These are phyloP conservation scores for Pleuronectes platessa DNA, from an alignment of 2,113 vertebrate species.

Conservation along the genomic window DNA sequence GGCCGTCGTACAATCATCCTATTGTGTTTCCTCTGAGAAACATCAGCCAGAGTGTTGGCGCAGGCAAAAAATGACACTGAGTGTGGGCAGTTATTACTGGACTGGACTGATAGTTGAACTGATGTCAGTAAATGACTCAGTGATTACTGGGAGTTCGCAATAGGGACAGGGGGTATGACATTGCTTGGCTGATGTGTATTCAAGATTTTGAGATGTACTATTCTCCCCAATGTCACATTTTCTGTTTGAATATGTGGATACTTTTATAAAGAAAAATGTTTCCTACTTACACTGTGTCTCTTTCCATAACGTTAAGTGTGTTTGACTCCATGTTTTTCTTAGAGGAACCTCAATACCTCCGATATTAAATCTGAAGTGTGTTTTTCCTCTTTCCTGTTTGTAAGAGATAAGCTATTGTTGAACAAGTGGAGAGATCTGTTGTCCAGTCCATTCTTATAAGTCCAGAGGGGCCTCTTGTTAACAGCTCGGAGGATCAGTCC, in stretches of 20 bases:
- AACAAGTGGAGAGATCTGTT: conserved; percentile 17
- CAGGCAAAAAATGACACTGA: conserved; percentile 40
- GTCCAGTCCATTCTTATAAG: neutral
- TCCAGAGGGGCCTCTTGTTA: neutral
- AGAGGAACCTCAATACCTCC: neutral
- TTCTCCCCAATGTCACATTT: no score
- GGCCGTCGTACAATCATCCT: conserved; percentile 30
- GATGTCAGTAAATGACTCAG: conserved; percentile 29
- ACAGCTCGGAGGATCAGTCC: neutral
- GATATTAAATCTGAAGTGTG: conserved; percentile 42
- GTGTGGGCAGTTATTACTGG: conserved; percentile 21
- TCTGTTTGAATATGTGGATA: no score
- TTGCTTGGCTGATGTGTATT: no score
- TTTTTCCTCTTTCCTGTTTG: conserved; percentile 78
- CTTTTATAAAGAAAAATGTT: neutral
- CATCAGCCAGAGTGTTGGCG: conserved; percentile 29
- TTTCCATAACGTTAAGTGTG: neutral
- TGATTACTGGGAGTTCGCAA: conserved; percentile 13
- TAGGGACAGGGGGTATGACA: neutral
- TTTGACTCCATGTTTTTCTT: conserved; percentile 8
- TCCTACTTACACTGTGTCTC: neutral
- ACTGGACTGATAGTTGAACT: neutral
- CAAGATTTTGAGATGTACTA: no score
- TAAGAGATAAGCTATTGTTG: conserved; percentile 60
- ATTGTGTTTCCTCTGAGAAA: conserved; percentile 54